These are phyloP conservation scores for Aphis craccivora DNA, from an alignment of 1,140 invertebrate species.

Conservation along the genomic window DNA sequence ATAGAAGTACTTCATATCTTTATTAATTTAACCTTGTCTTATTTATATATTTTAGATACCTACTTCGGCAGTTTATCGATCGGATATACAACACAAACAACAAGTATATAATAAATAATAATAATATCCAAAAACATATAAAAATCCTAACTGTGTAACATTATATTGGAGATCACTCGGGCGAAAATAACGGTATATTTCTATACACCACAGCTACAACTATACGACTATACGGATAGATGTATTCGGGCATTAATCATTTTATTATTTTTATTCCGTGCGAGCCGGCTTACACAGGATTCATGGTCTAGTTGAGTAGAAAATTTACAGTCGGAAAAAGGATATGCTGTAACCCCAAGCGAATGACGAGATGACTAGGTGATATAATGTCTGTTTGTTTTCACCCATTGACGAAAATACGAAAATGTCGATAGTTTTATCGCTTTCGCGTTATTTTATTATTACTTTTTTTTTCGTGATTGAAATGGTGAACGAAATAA, in stretches of 20 bases:
- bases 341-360: background rate
- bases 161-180: background rate
- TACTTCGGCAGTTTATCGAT: background rate
- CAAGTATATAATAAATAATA: background rate
- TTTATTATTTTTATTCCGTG: slow-evolving; percentile 12
- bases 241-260: background rate
- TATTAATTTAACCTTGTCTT: background rate
- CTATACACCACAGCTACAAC: background rate
- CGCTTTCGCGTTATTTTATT: slow-evolving; percentile 2
- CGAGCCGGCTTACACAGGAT: background rate
- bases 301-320: slow-evolving; percentile 32
- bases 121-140: background rate
- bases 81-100: background rate
- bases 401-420: background rate
- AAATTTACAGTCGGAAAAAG: background rate
- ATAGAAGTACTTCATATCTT: background rate
- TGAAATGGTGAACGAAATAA: background rate
- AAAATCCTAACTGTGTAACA: background rate
- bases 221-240: background rate
- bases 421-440: background rate
- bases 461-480: background rate
- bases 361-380: background rate
- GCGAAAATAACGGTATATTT: background rate
- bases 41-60: background rate
- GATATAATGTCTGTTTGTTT: background rate